Evolutionary conservation across 1,140 invertebrate genomes (phyloP), one percentile per base, ranked within the genome.

Genomic region (Centruroides vittatus): DNA sequence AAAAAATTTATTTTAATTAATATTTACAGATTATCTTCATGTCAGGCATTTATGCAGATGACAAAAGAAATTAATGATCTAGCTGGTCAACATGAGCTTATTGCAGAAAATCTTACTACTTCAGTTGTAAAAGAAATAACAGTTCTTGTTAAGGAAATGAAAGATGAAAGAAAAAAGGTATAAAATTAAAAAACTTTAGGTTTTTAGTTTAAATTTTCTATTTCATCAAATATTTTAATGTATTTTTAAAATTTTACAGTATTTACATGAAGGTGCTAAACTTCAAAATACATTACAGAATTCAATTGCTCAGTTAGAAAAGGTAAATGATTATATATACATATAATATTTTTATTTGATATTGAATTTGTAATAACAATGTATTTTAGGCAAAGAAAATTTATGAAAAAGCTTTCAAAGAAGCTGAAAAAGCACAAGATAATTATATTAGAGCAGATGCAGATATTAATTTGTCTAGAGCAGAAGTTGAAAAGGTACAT

Each of bases 81-180:
- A 72, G 95, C 96, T 11, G 92, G 92, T n/a, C 82, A 99, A 73
- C 89, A 97, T 70, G 96, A 99, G 76, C 82, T 96, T 5, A 89
- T 99, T 54, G 90, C 93, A 9, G 96, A 99, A 77, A 93, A 91
- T 73, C 78, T 97, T 59, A 86, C 88, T 70, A 79, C 81, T 4
- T 85, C 86, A 72, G 88, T 97, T 41, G 83, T 91, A 23, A 82
- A 86, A 68, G 92, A 95, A 71, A 80, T 97, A 65, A 82, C 83
- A 65, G 78, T 84, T 61, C 81, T 95, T 63, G 84, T 92, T 49
- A 90, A 91, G 75, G 91, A 96, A 71, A 80, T 96, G 67, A 89
- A 92, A 70, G 89, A 94, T 67, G 93, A 97, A 72, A 83, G 93
- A 65, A 83, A 82, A 75, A 93, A 92, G 12, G 64, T 65, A 58